Percentiles rank a stretch among this genome's conserved stretches.
Conservation (phyloP, 2,888 invertebrate species). For the Pachliopta kotzebuea region DNA sequence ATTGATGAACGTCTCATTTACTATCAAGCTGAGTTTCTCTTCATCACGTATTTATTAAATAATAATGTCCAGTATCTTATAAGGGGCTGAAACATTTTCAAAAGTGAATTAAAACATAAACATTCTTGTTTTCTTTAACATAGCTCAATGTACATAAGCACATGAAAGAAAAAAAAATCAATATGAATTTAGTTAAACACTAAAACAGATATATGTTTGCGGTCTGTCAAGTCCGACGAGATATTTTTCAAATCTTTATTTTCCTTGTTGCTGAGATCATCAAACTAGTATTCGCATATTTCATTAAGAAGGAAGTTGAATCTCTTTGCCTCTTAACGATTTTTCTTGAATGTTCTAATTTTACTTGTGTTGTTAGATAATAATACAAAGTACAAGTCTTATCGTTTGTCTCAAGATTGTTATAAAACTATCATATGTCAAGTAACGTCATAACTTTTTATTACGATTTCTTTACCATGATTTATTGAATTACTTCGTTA, state of each 20-base stretch:
- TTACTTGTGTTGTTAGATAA: neutral
- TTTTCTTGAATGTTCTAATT: conserved; percentile 3
- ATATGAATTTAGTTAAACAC: conserved; percentile 17
- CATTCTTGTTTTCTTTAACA: no score
- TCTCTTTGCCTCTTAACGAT: neutral
- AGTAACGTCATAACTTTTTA: no score
- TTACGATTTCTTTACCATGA: no score
- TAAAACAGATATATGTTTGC: conserved; percentile 4
- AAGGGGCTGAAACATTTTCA: no score
- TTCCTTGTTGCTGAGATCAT: neutral
- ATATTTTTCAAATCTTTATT: neutral
- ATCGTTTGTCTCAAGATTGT: neutral
- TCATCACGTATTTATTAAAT: no score
- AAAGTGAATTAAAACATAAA: no score
- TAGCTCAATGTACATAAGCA: neutral
- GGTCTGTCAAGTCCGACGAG: conserved; percentile 16
- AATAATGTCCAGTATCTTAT: no score
- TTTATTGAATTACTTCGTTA: no score
- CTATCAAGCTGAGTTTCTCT: no score
- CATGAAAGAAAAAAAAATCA: neutral
- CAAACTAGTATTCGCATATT: neutral
- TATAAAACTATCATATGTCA: neutral
- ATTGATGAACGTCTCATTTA: no score
- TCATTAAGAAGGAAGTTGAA: neutral
- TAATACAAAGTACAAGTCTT: neutral